Evolutionary conservation across 2,113 vertebrate genomes (phyloP).

Genomic region (Crotalus viridis): DNA sequence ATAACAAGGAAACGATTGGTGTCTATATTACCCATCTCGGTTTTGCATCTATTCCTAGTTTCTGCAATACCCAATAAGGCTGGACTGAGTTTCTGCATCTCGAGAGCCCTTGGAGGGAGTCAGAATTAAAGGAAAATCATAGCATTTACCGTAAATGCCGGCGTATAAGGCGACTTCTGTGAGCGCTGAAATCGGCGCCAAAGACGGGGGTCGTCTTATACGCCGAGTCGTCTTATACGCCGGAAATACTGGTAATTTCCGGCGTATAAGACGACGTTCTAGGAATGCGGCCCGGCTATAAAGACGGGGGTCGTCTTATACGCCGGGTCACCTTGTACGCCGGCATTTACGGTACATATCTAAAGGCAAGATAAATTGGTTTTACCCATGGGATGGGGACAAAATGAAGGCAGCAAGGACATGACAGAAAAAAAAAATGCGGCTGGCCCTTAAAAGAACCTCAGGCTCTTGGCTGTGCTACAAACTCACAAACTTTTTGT

Average conservation of each 20-base stretch:
- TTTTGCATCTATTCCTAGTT: not conserved
- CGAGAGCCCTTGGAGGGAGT: not conserved
- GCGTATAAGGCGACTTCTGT: too few relatives aligned
- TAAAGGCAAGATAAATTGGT: not conserved
- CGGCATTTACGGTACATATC: not conserved
- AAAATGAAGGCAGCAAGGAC: not conserved
- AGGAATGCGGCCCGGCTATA: too few relatives aligned
- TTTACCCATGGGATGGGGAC: not conserved
- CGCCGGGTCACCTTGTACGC: too few relatives aligned
- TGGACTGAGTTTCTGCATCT: not conserved
- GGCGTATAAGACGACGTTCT: too few relatives aligned
- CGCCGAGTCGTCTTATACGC: too few relatives aligned
- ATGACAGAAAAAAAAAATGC: not conserved
- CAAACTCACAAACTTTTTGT: not conserved
- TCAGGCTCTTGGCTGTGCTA: not conserved
- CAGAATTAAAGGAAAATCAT: not conserved
- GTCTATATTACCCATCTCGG: not conserved
- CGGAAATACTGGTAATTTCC: too few relatives aligned
- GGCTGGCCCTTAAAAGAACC: not conserved
- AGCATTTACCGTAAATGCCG: not conserved
- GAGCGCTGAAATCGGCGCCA: too few relatives aligned
- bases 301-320: too few relatives aligned
- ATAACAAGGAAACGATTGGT: not conserved
- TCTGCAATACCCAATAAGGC: not conserved
- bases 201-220: too few relatives aligned